Base-by-base conservation (phyloP, 2,797 vertebrate species). In the Eidolon dupreanum region DNA sequence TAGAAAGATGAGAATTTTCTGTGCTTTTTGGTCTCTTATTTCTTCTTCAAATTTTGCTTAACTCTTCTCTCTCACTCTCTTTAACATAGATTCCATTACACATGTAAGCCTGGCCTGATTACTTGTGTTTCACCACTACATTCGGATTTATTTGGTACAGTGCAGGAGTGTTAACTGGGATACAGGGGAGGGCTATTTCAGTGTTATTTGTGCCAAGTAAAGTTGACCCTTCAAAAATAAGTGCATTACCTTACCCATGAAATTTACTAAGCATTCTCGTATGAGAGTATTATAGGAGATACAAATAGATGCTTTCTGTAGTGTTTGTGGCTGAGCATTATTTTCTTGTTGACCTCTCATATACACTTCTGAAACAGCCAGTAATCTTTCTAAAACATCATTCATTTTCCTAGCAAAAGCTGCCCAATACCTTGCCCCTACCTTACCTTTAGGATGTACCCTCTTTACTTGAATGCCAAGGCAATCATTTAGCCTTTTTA, bases 141-240 rank as follows among this genome's bases (percentile, higher is more conserved):
- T 66, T 74, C 12, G 43, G 19, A 59, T 85, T 46, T 75, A 53
- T 41, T 91, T 75, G 26, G 15, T 86, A 10, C 7, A n/a, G 12
- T 36, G 7, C 36, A 79, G 57, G 33, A 57, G 2, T 59, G 11
- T 65, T 88, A 79, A 63, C 61, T 81, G 49, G 55, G 28, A 38
- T 74, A 4, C 0, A 36, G 22, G 16, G 0, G 2, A 59, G 31
- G 46, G 15, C 8, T 78, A 9, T 75, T 94, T 93, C 59, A 46
- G 17, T 75, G 13, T 66, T 26, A 53, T 5, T 57, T 51, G 6
- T 43, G 59, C 19, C 26, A 51, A 61, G 43, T 78, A 61, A 90
- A 59, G n/a, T 55, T 36, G 19, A 89, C 33, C 19, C 33, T 74
- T 88, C 43, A 93, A 55, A 94, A 88, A 89, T 8, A 92, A 74